Base-by-base conservation (phyloP, 30 jellyfish, hydroid and myxozoan genomes). In the Hydractinia symbiolongicarpus region DNA sequence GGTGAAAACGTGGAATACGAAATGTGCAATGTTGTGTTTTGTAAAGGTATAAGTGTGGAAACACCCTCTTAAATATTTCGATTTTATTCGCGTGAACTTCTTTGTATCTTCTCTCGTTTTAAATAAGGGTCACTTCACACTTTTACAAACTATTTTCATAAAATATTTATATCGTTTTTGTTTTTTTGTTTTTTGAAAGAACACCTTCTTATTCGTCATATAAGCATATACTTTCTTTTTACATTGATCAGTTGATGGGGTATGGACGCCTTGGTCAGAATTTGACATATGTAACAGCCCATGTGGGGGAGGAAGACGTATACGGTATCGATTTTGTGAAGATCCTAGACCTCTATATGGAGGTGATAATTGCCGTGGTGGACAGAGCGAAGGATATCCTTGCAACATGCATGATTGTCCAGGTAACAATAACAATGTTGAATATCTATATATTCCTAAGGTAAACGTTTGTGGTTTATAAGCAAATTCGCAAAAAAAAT, bases 1-100 rank as follows among this genome's bases (percentile, higher is more conserved):
- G 15, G 61, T 8, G 90, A 76, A 16, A 86, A 86, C 30, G 78
- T 68, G 50, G 88, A 79, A 53, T 77, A 83, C 8, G 95, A 86
- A 53, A 21, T 61, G 9, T 75, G 81, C 50, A 57, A 73, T 54
- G 81, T 86, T 56, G 95, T 51, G 7, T 64, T 64, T 64, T 64
- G 74, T 51, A 64, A 64, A 64, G 40, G 74, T 64, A 64, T 13
- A 0, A 1, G 0, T 13, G 17, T 7, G 0, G 9, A 30, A 30
- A 2, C 44, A 30, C 44, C 44, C 44, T 30, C 44, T 30, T 30
- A 30, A 30, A 30, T 30, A 30, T 30, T 30, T 30, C 44, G 44
- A 30, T 30, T 30, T 30, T 30, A 30, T 30, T 30, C 44, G 44
- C 44, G 44, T 30, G 44, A 2, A 30, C 1, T 30, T 30, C 44